Base-by-base conservation (phyloP, 2,888 invertebrate species). In the Andrena camellia region DNA sequence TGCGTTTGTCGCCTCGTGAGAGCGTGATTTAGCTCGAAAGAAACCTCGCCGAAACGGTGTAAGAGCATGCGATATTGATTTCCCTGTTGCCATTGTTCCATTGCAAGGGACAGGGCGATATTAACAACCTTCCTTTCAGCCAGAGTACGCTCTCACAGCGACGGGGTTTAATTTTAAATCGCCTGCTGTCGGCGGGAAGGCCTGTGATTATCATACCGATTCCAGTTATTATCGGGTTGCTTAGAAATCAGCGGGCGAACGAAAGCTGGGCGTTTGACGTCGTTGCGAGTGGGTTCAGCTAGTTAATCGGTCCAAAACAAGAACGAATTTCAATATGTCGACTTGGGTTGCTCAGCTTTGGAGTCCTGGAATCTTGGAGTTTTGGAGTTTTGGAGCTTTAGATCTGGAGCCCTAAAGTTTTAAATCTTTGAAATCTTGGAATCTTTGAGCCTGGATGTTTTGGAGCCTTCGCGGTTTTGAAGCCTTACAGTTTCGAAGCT, bases 81-180 rank as follows among this genome's bases (percentile, higher is more conserved):
- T 57, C 50, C 31, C 57, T 17, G 50, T 76, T 60, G 80, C 64
- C 66, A 71, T 80, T 80, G 72, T 60, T 57, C 69, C 72, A 67
- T 68, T 63, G 57, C 23, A 8, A 52, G 57, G 78, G 54, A 62
- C 48, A 42, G 48, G 59, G 35, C 70, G 68, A 62, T 78, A 70
- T 76, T 67, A 81, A 72, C 60, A 54, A 82, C 70, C 69, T 78
- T 66, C 75, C 73, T 80, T 78, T 68, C 69, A 50, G 71, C 66
- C 57, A 35, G 33, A 64, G 31, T 42, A 57, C 42, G 79, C 64
- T 54, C 50, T 69, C 62, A 66, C 64, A 52, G 77, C 52, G 57
- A 71, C 69, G 64, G 17, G 54, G 63, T 80, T 86, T 84, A 75
- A 81, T 81, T 84, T 84, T 88, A 83, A 84, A 70, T 81, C 84